Percentiles rank a stretch among this genome's conserved stretches.
phyloP scores from a whole-genome alignment of 2,888 invertebrate species.

The Drosophila neutralis region DNA sequence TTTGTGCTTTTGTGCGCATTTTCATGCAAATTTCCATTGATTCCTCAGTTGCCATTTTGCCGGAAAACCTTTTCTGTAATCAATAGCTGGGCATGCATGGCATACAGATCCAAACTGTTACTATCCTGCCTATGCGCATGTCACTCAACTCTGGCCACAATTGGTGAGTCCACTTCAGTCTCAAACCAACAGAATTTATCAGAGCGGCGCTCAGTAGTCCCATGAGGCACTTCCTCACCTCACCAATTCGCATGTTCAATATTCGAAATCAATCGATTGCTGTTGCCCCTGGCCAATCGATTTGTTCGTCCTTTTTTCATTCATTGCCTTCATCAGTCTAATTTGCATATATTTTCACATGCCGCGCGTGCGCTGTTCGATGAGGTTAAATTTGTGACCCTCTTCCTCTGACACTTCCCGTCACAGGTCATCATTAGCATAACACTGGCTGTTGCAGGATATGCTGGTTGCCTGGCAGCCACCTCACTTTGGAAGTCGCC shows the following conservation, averaged over 20 bases:
- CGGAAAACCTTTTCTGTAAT: slow-evolving; percentile 59
- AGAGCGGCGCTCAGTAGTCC: slow-evolving; percentile 17
- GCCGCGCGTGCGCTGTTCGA: slow-evolving; percentile 61
- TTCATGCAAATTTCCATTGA: slow-evolving; percentile 68
- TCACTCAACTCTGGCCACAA: slow-evolving; percentile 77
- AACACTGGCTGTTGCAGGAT: slow-evolving; percentile 67
- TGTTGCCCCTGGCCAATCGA: slow-evolving; percentile 62
- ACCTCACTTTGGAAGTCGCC: slow-evolving; percentile 53
- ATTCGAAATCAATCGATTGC: slow-evolving; percentile 63
- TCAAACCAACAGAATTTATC: slow-evolving; percentile 55
- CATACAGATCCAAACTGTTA: slow-evolving; percentile 14
- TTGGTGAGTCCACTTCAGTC: slow-evolving; percentile 75
- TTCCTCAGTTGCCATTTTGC: slow-evolving; percentile 61
- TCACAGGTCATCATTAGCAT: slow-evolving; percentile 82
- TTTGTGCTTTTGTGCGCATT: slow-evolving; percentile 68
- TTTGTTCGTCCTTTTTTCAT: slow-evolving; percentile 40
- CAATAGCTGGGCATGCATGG: slow-evolving; percentile 33
- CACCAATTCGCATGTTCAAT: not conserved
- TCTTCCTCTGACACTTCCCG: slow-evolving; percentile 24
- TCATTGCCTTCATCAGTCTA: slow-evolving; percentile 32
- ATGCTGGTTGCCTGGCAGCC: slow-evolving; percentile 26
- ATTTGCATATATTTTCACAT: slow-evolving; percentile 75
- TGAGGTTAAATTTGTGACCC: slow-evolving; percentile 22
- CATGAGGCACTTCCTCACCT: not conserved
- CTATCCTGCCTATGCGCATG: slow-evolving; percentile 32